Evolutionary conservation across 2,888 invertebrate species (phyloP).

Genomic region (Cerceris ruficornis): DNA sequence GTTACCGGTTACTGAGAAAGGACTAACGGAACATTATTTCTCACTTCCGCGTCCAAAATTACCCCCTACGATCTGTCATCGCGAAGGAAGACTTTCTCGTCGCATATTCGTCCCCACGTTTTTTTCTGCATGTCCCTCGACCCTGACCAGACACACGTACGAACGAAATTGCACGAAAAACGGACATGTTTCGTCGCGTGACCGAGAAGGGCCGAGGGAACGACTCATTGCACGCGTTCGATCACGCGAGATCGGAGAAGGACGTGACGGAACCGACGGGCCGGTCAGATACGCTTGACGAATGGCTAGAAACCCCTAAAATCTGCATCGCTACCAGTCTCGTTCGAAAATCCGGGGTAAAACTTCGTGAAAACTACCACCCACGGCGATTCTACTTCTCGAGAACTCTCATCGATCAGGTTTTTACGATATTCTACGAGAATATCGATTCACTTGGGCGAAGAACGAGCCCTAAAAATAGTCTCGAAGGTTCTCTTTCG

Average conservation of each 20-base stretch:
- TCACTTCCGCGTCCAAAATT: no score
- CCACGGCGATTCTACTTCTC: no score
- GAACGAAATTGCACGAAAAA: constrained; percentile 31
- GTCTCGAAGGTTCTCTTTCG: no score
- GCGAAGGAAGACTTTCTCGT: constrained; percentile 22
- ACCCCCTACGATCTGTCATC: background rate
- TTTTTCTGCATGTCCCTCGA: constrained; percentile 31
- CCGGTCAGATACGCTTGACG: constrained; percentile 30
- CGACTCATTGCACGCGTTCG: constrained; percentile 39
- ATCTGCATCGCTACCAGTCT: constrained; percentile 2
- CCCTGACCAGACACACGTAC: constrained; percentile 38
- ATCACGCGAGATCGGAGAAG: constrained; percentile 48
- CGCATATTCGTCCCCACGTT: background rate
- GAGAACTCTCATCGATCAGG: no score
- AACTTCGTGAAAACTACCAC: no score
- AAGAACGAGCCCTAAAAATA: no score
- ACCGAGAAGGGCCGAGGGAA: constrained; percentile 15
- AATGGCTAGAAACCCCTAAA: constrained; percentile 20
- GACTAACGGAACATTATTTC: no score
- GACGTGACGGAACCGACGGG: constrained; percentile 28
- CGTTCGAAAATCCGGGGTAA: no score
- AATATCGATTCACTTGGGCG: no score
- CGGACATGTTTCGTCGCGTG: constrained; percentile 35
- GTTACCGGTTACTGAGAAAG: no score
- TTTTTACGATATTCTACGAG: no score